Conservation (phyloP, 2,113 vertebrate genomes). For the Mus spicilegus region DNA sequence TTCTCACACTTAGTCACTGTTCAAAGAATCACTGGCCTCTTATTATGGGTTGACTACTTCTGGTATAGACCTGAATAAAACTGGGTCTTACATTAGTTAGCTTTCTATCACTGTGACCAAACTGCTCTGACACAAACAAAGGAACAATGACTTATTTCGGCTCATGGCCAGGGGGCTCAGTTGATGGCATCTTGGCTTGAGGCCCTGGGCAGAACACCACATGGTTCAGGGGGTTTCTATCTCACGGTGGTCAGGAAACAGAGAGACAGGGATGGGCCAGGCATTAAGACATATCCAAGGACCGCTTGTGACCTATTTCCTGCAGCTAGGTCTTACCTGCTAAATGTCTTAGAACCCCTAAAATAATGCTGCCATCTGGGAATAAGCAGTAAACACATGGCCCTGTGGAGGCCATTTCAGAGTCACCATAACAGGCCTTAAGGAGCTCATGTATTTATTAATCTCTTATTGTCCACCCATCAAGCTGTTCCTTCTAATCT, state of each 20-base stretch:
- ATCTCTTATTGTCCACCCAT: neutral
- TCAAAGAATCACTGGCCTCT: neutral
- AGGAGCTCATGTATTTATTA: slow-evolving; percentile 31
- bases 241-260: neutral
- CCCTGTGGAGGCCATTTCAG: neutral
- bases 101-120: neutral
- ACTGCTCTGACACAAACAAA: neutral
- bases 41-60: neutral
- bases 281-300: neutral
- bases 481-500: slow-evolving; percentile 33
- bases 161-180: neutral
- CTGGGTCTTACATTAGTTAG: neutral
- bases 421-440: neutral
- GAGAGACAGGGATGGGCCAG: neutral
- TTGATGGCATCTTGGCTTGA: neutral
- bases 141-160: neutral
- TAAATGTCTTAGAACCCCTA: neutral
- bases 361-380: neutral
- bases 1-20: neutral
- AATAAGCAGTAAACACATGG: neutral
- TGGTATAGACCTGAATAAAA: neutral
- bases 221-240: neutral
- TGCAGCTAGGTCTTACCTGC: neutral
- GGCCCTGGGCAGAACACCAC: neutral
- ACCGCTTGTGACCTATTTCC: neutral